Evolutionary conservation across 2,797 vertebrate genomes (phyloP), one percentile per base, ranked within the genome.

Genomic region (Petrocephalus schoutedeni): DNA sequence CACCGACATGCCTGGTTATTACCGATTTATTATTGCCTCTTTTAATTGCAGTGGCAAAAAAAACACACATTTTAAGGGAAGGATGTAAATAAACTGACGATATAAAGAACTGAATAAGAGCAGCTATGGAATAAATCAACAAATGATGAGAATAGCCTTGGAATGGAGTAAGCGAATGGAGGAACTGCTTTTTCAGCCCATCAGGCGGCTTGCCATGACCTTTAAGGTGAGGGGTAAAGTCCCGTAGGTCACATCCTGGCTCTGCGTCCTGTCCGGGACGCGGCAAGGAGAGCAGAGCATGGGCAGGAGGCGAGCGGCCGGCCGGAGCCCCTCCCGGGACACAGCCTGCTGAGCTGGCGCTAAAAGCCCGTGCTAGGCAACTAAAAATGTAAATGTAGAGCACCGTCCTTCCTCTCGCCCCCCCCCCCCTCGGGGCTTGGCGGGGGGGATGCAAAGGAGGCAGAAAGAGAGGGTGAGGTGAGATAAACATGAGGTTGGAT

Each of bases 311-410:
- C 28, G n/a, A 57, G 53, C 21, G 54, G 53, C 12, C 32, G 23
- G 53, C 84, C 36, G 53, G 84, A 36, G 32, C 54, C 12, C 6
- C 56, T 36, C 56, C 84, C 84, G 36, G 84, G 56, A 86, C 56
- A n/a, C 10, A 10, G 32, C 84, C 23, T 58, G 84, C 54, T 58
- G 80, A 86, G 28, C 16, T n/a, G 0, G 53, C 53, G 56, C 56
- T 86, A 85, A 85, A 85, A 85, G 49, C 53, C 49, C 53, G 10
- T 41, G 54, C 54, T 41, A 36, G 56, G 84, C 84, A 41, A 86
- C 84, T 41, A 86, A 58, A 85, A 86, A 86, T 41, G 84, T 41
- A 86, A 86, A 86, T 59, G 54, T 83, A 83, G 28, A 36, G 41
- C 84, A 86, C 28, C 28, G 32, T 86, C 84, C 56, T 59, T 86